Conservation (phyloP, 2,797 vertebrate genomes). For the Acestrorhynchus altus region DNA sequence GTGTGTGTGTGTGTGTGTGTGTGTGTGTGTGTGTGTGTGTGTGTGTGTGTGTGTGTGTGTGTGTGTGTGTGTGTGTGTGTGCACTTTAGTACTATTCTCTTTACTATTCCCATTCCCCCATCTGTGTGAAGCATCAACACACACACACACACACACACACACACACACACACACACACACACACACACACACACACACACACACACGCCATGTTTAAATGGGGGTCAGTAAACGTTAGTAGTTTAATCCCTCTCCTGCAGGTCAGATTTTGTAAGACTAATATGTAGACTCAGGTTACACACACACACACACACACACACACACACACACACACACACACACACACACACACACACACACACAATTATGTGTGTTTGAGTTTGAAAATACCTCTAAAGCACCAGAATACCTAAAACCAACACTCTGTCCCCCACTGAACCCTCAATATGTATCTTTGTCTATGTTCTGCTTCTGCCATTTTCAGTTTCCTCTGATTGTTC, state of each 20-base stretch:
- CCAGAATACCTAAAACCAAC: too few species aligned
- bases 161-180: neutral
- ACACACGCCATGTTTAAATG: neutral
- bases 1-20: too few species aligned
- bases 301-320: neutral
- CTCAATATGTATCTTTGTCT: too few species aligned
- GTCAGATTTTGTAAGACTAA: neutral
- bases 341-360: neutral
- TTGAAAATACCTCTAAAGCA: too few species aligned
- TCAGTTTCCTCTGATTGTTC: too few species aligned
- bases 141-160: neutral
- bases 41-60: neutral
- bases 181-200: conserved; percentile 1
- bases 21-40: neutral
- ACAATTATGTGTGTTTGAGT: neutral
- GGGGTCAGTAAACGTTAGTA: neutral
- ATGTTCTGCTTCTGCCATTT: too few species aligned
- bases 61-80: too few species aligned
- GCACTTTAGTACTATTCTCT: neutral
- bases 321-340: neutral
- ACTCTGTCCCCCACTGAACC: too few species aligned
- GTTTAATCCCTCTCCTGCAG: neutral
- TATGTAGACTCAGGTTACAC: neutral
- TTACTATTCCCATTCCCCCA: neutral
- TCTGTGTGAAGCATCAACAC: conserved; percentile 8